These are phyloP conservation scores for Aromia moschata DNA, from an alignment of 2,888 invertebrate genomes.

Conservation along the genomic window DNA sequence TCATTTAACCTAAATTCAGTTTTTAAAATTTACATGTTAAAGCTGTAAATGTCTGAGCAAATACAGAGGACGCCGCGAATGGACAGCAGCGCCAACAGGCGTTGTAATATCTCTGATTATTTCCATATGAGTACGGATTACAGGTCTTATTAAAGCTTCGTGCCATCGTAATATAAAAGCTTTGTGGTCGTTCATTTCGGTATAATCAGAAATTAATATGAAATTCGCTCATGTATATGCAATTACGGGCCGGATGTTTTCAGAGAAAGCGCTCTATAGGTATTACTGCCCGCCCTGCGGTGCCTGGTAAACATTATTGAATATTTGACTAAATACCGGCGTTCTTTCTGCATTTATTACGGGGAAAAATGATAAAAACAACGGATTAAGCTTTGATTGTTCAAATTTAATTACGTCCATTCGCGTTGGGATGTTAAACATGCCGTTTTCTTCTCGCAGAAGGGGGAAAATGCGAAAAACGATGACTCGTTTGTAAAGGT, in stretches of 20 bases:
- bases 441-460: neutral
- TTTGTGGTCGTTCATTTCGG: constrained; percentile 63
- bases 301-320: constrained; percentile 49
- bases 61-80: constrained; percentile 36
- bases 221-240: constrained; percentile 65
- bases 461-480: too few species aligned
- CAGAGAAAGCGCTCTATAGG: constrained; percentile 52
- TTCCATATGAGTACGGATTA: constrained; percentile 62
- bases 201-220: constrained; percentile 66
- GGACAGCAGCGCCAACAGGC: constrained; percentile 48
- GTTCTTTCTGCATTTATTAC: constrained; percentile 1
- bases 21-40: constrained; percentile 48
- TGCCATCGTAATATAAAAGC: constrained; percentile 63
- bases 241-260: constrained; percentile 62
- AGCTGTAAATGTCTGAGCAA: constrained; percentile 44
- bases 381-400: constrained; percentile 2
- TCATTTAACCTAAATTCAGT: constrained; percentile 42
- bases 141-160: constrained; percentile 63
- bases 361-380: neutral
- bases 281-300: constrained; percentile 28
- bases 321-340: constrained; percentile 42
- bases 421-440: neutral
- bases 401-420: neutral
- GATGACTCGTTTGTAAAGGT: too few species aligned
- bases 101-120: constrained; percentile 61